phyloP scores from a whole-genome alignment of 2,113 vertebrate species.

The Typhlomys cinereus region DNA sequence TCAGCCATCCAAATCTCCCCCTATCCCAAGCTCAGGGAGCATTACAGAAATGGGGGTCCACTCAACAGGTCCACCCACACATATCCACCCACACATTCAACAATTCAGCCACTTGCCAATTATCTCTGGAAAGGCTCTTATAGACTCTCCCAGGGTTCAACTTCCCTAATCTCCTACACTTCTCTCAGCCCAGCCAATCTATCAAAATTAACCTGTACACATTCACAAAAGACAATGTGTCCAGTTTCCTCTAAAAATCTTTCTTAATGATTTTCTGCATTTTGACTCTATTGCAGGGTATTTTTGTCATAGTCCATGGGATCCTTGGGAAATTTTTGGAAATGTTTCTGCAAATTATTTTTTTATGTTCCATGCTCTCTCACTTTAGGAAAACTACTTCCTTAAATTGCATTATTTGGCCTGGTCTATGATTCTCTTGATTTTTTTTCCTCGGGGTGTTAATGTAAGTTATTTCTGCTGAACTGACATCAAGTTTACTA shows the following conservation, averaged over 20 bases:
- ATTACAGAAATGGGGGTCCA: no score
- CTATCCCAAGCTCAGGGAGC: no score
- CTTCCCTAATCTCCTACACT: not conserved
- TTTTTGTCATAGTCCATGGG: not conserved
- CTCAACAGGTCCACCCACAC: no score
- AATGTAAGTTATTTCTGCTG: not conserved
- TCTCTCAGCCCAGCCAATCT: not conserved
- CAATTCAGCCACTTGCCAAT: not conserved
- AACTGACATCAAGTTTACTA: not conserved
- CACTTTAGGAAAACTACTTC: not conserved
- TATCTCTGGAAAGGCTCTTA: not conserved
- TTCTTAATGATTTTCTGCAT: not conserved
- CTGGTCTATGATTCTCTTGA: not conserved
- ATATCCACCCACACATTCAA: no score
- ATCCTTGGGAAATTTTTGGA: not conserved
- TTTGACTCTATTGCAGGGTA: not conserved
- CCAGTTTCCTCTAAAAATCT: not conserved
- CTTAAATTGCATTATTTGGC: not conserved
- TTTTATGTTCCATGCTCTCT: no score
- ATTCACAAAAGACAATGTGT: not conserved
- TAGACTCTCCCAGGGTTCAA: not conserved
- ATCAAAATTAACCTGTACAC: not conserved
- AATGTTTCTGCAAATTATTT: not conserved
- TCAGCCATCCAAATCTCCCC: no score
- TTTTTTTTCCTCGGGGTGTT: not conserved